Base-by-base conservation (phyloP, 2,113 vertebrate species). In the Globicephala melas region DNA sequence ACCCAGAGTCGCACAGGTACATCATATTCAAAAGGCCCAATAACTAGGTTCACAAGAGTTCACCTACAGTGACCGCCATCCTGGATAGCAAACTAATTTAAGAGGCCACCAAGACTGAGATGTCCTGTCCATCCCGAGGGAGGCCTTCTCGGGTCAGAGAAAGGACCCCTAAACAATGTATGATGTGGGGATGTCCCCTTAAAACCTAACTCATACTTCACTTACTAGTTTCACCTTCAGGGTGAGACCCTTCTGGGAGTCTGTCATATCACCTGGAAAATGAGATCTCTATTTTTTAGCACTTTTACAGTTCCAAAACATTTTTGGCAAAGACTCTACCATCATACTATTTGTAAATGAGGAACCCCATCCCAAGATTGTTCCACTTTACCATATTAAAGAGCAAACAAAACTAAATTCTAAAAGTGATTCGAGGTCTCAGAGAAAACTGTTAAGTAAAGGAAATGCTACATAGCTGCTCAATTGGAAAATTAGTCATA, bases 351-450 rank as follows among this genome's bases (percentile, higher is more conserved):
- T 81, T 85, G 23, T 55, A 94, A 97, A 76, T 62, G 23, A 91
- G 44, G 33, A 87, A 70, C 38, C 28, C 70, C 76, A 94, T 80
- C 82, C 68, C 13, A 1, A 91, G 36, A 44, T 28, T 12, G 3
- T 4, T 44, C 53, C 23, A 65, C 33, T 76, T 89, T 53, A 50
- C 38, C 79, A 79, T 70, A 89, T 4, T 79, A 31, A 95, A 95
- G 8, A 73, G 26, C 11, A 89, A 91, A 85, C 82, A 14, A 53
- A 50, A 93, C 79, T 93, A 96, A 80, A 86, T 87, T 83, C 73
- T 70, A 82, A 79, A 88, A 91, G 44, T 74, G 68, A 96, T 25
- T 41, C 50, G 62, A 87, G 31, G 44, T 74, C 79, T 94, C 58
- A 90, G 38, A 67, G 60, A 94, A 87, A 74, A 91, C 28, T 73